These are phyloP conservation scores for Hippocampus mohnikei DNA, from an alignment of 2,113 vertebrate genomes.

Conservation along the genomic window DNA sequence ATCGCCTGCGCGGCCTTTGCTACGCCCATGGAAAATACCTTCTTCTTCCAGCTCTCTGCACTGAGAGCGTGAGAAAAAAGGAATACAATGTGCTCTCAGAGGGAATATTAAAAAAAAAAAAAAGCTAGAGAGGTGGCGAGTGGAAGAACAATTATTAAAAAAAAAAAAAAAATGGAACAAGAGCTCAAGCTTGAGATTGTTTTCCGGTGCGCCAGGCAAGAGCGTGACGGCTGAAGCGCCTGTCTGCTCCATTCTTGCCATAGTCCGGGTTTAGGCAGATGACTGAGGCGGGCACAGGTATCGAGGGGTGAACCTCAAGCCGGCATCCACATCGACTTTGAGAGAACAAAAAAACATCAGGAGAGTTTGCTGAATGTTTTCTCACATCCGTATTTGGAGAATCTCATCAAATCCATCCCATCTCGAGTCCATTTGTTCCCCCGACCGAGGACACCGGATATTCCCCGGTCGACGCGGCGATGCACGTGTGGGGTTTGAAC, in stretches of 20 bases:
- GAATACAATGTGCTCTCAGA: conserved; percentile 17
- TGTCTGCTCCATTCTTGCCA: conserved; percentile 54
- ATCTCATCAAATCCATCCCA: conserved; percentile 11
- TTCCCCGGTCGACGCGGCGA: not conserved
- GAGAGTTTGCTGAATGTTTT: conserved; percentile 17
- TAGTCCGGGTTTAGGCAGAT: conserved; percentile 50
- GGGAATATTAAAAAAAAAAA: conserved; percentile 40
- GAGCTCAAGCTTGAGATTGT: conserved; percentile 30
- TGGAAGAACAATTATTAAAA: conserved; percentile 12
- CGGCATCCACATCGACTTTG: conserved; percentile 30
- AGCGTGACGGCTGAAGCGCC: conserved; percentile 50
- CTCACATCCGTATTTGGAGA: conserved; percentile 12
- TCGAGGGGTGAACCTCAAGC: conserved; percentile 24
- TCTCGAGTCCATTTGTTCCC: not conserved
- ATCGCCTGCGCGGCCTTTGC: not conserved
- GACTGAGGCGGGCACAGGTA: conserved; percentile 35
- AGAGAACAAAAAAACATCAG: conserved; percentile 28
- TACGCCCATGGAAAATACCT: conserved; percentile 36
- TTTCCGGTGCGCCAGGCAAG: conserved; percentile 38
- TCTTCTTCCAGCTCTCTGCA: conserved; percentile 26
- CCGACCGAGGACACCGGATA: not conserved
- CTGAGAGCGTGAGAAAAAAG: conserved; percentile 52
- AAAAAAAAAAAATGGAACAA: conserved; percentile 7
- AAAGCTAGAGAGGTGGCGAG: not conserved
- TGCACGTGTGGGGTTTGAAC: not conserved